These are phyloP conservation scores for Artibeus jamaicensis DNA, from an alignment of 2,797 vertebrate species.

Conservation along the genomic window DNA sequence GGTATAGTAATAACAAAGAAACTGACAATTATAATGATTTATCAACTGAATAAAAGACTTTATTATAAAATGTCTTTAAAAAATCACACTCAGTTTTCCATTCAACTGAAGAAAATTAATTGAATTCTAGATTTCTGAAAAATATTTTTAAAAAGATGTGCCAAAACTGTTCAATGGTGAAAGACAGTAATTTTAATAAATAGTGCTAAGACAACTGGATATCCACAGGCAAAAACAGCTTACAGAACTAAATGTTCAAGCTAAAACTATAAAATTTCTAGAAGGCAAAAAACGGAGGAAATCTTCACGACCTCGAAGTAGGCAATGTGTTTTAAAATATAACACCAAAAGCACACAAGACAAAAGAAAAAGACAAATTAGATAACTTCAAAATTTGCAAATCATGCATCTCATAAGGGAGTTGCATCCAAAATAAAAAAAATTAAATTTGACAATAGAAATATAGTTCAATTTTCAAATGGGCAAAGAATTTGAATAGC, in stretches of 20 bases:
- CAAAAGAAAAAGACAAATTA: background rate
- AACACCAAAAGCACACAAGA: background rate
- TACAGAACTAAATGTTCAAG: background rate
- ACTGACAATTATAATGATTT: background rate
- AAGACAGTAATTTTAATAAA: slow-evolving; percentile 8
- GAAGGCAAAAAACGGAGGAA: background rate
- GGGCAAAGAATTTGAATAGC: background rate
- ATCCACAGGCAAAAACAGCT: background rate
- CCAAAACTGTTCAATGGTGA: background rate
- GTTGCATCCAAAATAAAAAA: background rate
- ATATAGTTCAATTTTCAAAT: background rate
- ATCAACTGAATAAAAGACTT: background rate
- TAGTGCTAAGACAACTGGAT: background rate
- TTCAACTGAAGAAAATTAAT: slow-evolving; percentile 15
- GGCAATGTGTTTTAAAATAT: background rate
- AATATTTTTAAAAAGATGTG: background rate
- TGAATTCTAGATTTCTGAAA: slow-evolving; percentile 27
- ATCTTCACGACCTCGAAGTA: background rate
- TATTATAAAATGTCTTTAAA: background rate
- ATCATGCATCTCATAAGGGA: background rate
- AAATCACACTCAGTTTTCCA: slow-evolving; percentile 20
- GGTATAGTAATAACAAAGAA: background rate
- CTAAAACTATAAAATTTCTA: background rate
- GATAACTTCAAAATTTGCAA: background rate
- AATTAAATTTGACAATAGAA: background rate